phyloP scores from a whole-genome alignment of 2,113 vertebrate species.

The Psilopsiagon aurifrons region DNA sequence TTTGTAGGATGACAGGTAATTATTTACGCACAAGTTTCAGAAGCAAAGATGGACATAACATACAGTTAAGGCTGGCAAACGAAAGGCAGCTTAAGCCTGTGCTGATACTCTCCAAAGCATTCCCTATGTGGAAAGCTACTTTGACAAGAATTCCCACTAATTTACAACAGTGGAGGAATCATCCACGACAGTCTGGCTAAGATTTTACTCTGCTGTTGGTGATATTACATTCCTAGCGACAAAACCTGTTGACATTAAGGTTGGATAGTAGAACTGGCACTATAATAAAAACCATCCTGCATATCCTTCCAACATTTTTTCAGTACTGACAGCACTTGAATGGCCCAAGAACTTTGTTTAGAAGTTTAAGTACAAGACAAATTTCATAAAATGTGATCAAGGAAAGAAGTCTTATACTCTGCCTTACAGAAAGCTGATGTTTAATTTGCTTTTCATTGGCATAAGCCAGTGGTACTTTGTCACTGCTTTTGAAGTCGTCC shows the following conservation, averaged over 20 bases:
- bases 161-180: conserved; percentile 2
- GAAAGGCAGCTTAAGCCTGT: neutral
- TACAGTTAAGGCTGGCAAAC: neutral
- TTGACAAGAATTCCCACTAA: neutral
- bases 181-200: neutral
- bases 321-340: neutral
- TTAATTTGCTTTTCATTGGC: neutral
- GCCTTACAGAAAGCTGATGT: neutral
- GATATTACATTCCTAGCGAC: neutral
- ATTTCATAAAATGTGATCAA: neutral
- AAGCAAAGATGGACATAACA: neutral
- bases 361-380: neutral
- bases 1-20: neutral
- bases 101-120: neutral
- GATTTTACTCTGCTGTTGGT: conserved; percentile 1
- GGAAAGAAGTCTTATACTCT: neutral
- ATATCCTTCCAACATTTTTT: neutral
- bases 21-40: neutral
- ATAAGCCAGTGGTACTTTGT: neutral
- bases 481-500: neutral
- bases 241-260: conserved; percentile 11
- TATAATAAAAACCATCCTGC: neutral
- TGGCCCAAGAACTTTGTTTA: neutral
- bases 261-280: neutral
- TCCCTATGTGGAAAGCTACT: neutral